Percentiles rank a stretch among this genome's conserved stretches.
Evolutionary conservation across 1,140 invertebrate genomes (phyloP).

Genomic region (Drosophila trapezifrons): DNA sequence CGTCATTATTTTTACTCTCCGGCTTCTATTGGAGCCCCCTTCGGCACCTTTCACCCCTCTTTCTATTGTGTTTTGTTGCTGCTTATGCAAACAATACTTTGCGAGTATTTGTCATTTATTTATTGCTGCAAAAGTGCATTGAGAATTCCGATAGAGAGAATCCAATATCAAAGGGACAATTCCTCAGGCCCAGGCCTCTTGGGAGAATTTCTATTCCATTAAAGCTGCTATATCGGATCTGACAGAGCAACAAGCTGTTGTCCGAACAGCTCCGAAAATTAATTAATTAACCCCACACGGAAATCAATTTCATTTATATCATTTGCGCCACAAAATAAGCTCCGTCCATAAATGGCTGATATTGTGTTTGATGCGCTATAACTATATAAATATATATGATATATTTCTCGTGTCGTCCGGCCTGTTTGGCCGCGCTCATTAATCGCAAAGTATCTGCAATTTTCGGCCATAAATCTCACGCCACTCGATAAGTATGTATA

Average conservation of each 20-base stretch:
- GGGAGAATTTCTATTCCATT: constrained; percentile 31
- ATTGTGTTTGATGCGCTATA: constrained; percentile 15
- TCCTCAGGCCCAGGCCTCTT: constrained; percentile 1
- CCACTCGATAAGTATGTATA: constrained; percentile 48
- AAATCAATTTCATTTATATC: constrained; percentile 48
- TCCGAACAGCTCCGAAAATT: constrained; percentile 7
- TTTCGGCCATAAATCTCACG: constrained; percentile 66
- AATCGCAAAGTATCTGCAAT: constrained; percentile 67
- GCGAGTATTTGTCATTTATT: constrained; percentile 41
- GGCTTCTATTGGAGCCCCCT: constrained; percentile 13
- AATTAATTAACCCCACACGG: constrained; percentile 35
- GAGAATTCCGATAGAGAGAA: constrained; percentile 35
- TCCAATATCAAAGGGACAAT: constrained; percentile 17
- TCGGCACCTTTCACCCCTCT: constrained; percentile 8
- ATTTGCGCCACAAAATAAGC: constrained; percentile 6
- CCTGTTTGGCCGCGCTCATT: constrained; percentile 44
- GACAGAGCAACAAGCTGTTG: constrained; percentile 36
- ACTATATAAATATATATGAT: constrained; percentile 8
- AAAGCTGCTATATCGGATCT: constrained; percentile 18
- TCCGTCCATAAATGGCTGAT: constrained; percentile 14
- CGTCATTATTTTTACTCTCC: constrained; percentile 66
- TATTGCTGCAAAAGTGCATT: constrained; percentile 45
- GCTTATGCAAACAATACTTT: constrained; percentile 45
- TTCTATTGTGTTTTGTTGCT: constrained; percentile 34
- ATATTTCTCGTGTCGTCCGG: constrained; percentile 14